phyloP scores from a whole-genome alignment of 1,140 invertebrate genomes.

The Theocolax elegans region DNA sequence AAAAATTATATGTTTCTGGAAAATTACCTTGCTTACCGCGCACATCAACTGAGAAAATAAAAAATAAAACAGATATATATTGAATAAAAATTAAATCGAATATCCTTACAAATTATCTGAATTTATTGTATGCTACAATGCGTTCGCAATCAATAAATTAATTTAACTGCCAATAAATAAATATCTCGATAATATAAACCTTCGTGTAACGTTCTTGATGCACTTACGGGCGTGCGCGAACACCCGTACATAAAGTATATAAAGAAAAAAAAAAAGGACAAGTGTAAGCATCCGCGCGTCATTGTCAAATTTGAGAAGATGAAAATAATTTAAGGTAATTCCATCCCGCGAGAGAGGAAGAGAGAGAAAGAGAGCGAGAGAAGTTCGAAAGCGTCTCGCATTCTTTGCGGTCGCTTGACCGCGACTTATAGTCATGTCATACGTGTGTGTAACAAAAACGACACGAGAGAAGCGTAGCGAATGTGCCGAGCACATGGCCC shows the following conservation, averaged over 20 bases:
- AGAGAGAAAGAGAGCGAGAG: slow-evolving; percentile 15
- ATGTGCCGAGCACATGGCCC: background rate
- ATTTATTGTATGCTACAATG: too few species aligned
- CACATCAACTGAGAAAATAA: too few species aligned
- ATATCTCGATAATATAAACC: too few species aligned
- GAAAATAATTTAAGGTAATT: slow-evolving; percentile 40
- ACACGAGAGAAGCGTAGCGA: slow-evolving; percentile 19
- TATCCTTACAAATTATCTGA: too few species aligned
- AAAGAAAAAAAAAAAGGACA: too few species aligned
- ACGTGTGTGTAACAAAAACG: slow-evolving; percentile 13
- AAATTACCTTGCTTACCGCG: too few species aligned
- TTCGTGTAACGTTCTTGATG: too few species aligned
- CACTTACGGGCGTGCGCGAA: background rate
- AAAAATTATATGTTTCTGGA: too few species aligned
- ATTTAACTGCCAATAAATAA: too few species aligned
- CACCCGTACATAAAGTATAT: background rate
- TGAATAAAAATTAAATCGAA: too few species aligned
- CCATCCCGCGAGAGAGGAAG: background rate
- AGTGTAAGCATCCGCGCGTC: background rate
- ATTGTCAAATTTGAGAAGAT: slow-evolving; percentile 34
- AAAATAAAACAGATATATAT: too few species aligned
- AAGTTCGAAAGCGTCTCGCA: slow-evolving; percentile 13
- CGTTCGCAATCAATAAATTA: too few species aligned
- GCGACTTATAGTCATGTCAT: slow-evolving; percentile 42
- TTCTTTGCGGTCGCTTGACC: slow-evolving; percentile 36